Percentiles rank a stretch among this genome's conserved stretches.
These are phyloP conservation scores for Athene cunicularia DNA, from an alignment of 2,113 vertebrate genomes.

Conservation along the genomic window DNA sequence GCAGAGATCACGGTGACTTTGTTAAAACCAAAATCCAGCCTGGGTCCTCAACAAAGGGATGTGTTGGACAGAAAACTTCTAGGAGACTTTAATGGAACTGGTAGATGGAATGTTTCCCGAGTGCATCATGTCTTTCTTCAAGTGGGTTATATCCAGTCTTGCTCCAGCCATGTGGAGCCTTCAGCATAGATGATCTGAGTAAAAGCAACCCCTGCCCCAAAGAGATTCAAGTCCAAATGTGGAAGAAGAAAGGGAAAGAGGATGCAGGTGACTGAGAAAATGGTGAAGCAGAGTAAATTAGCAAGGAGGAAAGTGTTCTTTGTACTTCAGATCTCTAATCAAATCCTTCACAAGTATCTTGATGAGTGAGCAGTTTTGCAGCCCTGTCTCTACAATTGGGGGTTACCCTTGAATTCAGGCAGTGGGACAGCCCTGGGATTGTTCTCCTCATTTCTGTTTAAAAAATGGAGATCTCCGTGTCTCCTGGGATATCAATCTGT, in stretches of 20 bases:
- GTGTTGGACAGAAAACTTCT: background rate
- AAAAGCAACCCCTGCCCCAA: background rate
- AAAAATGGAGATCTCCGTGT: background rate
- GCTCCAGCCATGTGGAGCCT: background rate
- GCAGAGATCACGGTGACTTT: background rate
- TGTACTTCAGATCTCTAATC: background rate
- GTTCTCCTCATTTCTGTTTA: background rate
- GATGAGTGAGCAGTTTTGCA: background rate
- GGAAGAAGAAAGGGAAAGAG: background rate
- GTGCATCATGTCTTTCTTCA: background rate
- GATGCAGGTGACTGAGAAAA: background rate
- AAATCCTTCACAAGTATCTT: background rate
- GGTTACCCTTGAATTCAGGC: background rate
- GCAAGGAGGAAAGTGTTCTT: background rate
- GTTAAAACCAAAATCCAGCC: background rate
- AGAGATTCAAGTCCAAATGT: background rate
- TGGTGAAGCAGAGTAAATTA: background rate
- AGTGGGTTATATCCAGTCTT: background rate
- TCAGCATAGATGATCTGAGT: background rate
- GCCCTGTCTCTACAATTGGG: background rate
- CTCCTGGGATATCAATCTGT: background rate
- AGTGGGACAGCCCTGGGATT: background rate
- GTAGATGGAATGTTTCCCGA: background rate
- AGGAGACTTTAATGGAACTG: background rate
- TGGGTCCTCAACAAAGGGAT: background rate